Evolutionary conservation across 2,797 vertebrate genomes (phyloP).

Genomic region (Platyrinchus mystaceus): DNA sequence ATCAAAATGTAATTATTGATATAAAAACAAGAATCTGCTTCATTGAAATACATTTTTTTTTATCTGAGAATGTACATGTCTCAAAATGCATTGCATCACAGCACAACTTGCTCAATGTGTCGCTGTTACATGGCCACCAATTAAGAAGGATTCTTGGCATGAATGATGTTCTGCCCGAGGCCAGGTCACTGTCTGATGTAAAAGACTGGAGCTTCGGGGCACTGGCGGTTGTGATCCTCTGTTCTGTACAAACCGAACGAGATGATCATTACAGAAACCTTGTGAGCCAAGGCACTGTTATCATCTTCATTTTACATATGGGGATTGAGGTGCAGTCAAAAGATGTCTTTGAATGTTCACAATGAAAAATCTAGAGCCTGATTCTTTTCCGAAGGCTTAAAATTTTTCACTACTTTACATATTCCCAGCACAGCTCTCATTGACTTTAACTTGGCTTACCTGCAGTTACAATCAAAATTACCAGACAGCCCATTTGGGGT

Average conservation of each 20-base stretch:
- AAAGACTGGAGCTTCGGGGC: conserved; percentile 55
- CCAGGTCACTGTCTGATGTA: conserved; percentile 64
- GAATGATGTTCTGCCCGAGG: conserved; percentile 64
- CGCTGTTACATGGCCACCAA: conserved; percentile 44
- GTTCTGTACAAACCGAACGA: conserved; percentile 37
- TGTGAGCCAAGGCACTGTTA: conserved; percentile 10
- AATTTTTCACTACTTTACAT: neutral
- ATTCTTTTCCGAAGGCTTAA: neutral
- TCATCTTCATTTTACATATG: conserved; percentile 54
- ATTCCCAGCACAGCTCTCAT: neutral
- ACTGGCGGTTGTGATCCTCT: conserved; percentile 41
- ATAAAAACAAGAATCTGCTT: conserved; percentile 33
- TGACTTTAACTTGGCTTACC: neutral
- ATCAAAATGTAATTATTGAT: conserved; percentile 42
- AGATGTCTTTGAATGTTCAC: conserved; percentile 36
- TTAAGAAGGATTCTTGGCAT: conserved; percentile 59
- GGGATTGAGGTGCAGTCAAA: conserved; percentile 52
- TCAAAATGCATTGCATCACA: neutral
- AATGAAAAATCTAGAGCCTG: neutral
- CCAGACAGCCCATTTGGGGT: neutral
- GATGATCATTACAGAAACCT: conserved; percentile 56
- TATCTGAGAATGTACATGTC: neutral
- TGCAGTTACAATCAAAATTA: neutral
- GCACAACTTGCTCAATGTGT: conserved; percentile 9
- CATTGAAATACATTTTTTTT: neutral